phyloP scores from a whole-genome alignment of 2,797 vertebrate genomes.

The Coregonus sp. region DNA sequence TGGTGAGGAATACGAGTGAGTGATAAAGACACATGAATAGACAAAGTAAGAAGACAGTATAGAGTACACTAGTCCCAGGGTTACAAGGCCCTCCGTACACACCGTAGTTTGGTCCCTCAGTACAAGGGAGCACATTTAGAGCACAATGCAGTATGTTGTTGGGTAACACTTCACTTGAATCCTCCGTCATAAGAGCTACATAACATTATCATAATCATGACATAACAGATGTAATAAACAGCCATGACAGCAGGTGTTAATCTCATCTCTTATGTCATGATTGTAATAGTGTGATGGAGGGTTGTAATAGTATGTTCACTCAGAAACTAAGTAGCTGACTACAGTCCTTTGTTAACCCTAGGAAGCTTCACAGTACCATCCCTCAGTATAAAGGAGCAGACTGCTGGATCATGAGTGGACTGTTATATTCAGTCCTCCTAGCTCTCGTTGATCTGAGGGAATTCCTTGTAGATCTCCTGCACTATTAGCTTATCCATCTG shows the following conservation, averaged over 20 bases:
- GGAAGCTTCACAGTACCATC: conserved; percentile 34
- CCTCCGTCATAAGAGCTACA: background rate
- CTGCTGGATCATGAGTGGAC: conserved; percentile 35
- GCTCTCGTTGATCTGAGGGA: conserved; percentile 80
- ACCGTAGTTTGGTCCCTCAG: conserved; percentile 65
- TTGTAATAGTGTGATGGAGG: background rate
- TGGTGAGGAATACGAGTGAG: background rate
- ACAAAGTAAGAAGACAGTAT: conserved; percentile 32
- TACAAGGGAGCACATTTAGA: background rate
- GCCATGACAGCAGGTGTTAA: background rate
- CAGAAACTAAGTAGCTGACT: background rate
- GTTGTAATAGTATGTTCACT: background rate
- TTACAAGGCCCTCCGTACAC: conserved; percentile 35
- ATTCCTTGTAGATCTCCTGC: conserved; percentile 91
- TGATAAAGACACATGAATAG: conserved; percentile 2
- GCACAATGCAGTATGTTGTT: background rate
- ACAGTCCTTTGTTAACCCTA: conserved; percentile 4
- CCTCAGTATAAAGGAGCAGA: conserved; percentile 47
- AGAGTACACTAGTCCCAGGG: conserved; percentile 25
- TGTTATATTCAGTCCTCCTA: conserved; percentile 54
- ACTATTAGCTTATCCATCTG: conserved; percentile 98
- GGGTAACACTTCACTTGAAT: background rate
- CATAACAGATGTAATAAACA: background rate
- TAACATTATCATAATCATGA: background rate
- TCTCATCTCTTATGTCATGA: too few relatives aligned